These are phyloP conservation scores for Heliconius aoede DNA, from an alignment of 2,888 invertebrate genomes.

Conservation along the genomic window DNA sequence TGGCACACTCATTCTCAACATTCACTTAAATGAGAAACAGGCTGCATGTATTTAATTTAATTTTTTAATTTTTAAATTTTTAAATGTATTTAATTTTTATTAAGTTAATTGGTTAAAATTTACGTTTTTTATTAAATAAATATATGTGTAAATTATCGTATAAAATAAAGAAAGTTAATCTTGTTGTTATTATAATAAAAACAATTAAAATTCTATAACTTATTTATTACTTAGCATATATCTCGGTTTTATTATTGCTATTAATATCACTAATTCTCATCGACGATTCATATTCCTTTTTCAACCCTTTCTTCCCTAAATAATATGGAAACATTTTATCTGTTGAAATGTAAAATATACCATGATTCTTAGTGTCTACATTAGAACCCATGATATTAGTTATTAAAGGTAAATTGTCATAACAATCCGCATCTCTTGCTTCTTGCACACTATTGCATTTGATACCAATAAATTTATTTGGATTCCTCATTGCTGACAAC, in stretches of 20 bases:
- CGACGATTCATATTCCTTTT: conserved; percentile 67
- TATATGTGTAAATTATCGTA: too few species aligned
- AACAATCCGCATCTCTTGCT: conserved; percentile 69
- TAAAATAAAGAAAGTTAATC: too few species aligned
- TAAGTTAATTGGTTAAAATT: too few species aligned
- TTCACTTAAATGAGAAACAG: too few species aligned
- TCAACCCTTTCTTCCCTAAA: conserved; percentile 68
- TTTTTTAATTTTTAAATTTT: too few species aligned
- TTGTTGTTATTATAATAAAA: conserved; percentile 5
- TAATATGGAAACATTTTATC: conserved; percentile 67
- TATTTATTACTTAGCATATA: conserved; percentile 50
- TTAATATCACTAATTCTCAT: conserved; percentile 65
- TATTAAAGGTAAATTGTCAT: conserved; percentile 58
- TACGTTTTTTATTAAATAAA: too few species aligned
- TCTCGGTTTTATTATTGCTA: conserved; percentile 64
- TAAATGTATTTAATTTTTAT: too few species aligned
- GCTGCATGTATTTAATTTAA: too few species aligned
- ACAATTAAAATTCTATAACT: too few species aligned
- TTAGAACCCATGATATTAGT: conserved; percentile 65
- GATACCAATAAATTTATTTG: conserved; percentile 67
- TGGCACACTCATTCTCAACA: too few species aligned
- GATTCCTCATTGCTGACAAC: conserved; percentile 66
- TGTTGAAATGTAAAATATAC: conserved; percentile 72
- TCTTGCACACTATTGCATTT: conserved; percentile 70
- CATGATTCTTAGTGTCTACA: conserved; percentile 60